Evolutionary conservation across 2,797 vertebrate species (phyloP).

Genomic region (Syngnathus acus): DNA sequence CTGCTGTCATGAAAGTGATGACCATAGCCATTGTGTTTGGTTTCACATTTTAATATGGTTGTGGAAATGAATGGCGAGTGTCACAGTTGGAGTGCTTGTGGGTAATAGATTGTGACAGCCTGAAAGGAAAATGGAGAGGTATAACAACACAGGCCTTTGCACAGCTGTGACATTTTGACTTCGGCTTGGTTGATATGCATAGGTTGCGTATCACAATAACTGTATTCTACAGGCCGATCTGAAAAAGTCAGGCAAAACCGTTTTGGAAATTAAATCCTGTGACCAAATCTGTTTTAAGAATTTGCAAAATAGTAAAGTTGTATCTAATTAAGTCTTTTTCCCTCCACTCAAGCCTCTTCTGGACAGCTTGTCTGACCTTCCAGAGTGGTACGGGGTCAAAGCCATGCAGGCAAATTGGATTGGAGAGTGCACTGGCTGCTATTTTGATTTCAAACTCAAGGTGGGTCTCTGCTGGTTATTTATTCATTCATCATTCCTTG

Average conservation of each 20-base stretch:
- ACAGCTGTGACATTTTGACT: conserved; percentile 64
- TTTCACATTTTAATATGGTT: conserved; percentile 31
- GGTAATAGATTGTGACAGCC: conserved; percentile 59
- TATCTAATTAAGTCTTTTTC: background rate
- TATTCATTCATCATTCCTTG: conserved; percentile 27
- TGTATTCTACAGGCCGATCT: conserved; percentile 12
- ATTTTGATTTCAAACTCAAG: conserved; percentile 84
- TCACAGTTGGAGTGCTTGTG: conserved; percentile 21
- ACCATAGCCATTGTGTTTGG: conserved; percentile 34
- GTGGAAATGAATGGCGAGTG: conserved; percentile 24
- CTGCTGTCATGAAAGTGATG: conserved; percentile 19
- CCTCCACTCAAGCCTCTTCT: conserved; percentile 74
- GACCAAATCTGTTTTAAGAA: background rate
- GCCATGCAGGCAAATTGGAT: conserved; percentile 98
- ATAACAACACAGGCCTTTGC: conserved; percentile 37
- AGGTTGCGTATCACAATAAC: conserved; percentile 42
- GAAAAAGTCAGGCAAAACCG: conserved; percentile 24
- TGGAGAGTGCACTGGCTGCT: conserved; percentile 87
- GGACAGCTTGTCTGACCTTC: conserved; percentile 82
- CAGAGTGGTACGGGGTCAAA: conserved; percentile 95
- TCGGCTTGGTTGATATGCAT: conserved; percentile 66
- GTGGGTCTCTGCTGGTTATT: conserved; percentile 55
- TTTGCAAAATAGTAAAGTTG: conserved; percentile 10
- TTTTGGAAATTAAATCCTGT: conserved; percentile 35
- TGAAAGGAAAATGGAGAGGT: conserved; percentile 50